A percentile compares a stretch with the other conserved stretches of the same genome.
Evolutionary conservation across 2,888 invertebrate species (phyloP).

Genomic region (Clostera curtula): DNA sequence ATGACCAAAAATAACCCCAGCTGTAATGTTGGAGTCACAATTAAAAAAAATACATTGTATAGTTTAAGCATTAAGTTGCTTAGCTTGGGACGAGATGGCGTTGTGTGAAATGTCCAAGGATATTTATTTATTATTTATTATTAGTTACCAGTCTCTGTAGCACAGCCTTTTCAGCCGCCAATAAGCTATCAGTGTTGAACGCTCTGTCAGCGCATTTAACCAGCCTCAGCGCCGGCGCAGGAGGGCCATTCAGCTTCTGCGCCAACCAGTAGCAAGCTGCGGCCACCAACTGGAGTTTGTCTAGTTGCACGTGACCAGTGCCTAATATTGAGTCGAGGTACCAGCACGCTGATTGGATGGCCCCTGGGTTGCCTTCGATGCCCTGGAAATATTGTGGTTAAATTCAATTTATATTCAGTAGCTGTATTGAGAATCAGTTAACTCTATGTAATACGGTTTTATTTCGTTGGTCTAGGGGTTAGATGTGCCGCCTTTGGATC

Average conservation of each 20-base stretch:
- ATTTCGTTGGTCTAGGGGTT: too few relatives aligned
- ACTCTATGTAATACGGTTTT: too few relatives aligned
- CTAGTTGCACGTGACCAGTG: constrained; percentile 23
- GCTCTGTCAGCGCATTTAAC: constrained; percentile 35
- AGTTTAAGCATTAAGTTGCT: too few relatives aligned
- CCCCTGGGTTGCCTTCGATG: constrained; percentile 39
- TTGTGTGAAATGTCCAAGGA: neutral
- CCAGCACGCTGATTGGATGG: constrained; percentile 49
- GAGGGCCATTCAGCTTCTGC: constrained; percentile 41
- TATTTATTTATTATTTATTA: neutral
- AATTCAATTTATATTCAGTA: too few relatives aligned
- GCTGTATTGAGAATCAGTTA: too few relatives aligned
- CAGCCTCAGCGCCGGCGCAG: constrained; percentile 26
- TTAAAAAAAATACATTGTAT: neutral
- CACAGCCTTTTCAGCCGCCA: constrained; percentile 39
- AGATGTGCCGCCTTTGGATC: too few relatives aligned
- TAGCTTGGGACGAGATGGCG: too few relatives aligned
- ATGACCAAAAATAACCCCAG: too few relatives aligned
- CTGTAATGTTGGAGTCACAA: constrained; percentile 2
- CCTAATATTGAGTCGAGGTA: constrained; percentile 46
- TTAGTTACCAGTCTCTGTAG: constrained; percentile 38
- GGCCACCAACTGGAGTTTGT: constrained; percentile 45
- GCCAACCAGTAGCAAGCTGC: constrained; percentile 61
- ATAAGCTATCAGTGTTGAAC: constrained; percentile 29
- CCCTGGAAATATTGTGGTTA: constrained; percentile 25